phyloP scores from a whole-genome alignment of 2,888 invertebrate genomes.

The Brachyptera putata region DNA sequence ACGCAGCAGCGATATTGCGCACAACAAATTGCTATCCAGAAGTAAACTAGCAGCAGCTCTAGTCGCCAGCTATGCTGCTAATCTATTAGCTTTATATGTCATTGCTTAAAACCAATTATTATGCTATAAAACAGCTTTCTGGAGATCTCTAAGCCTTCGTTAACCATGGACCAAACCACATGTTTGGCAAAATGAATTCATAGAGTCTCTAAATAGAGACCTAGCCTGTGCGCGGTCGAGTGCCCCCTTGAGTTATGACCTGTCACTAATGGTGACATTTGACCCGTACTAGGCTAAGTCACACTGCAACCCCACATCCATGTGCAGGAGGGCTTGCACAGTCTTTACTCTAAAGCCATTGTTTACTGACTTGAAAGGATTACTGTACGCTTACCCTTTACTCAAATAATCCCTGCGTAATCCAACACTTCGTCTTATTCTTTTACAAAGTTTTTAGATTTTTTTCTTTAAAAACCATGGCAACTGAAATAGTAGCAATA shows the following conservation, averaged over 20 bases:
- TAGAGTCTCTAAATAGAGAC: not conserved
- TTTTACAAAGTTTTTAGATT: constrained; percentile 13
- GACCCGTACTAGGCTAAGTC: constrained; percentile 7
- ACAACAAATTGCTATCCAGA: no score
- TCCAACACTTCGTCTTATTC: constrained; percentile 21
- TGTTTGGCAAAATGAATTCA: no score
- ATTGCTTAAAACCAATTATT: no score
- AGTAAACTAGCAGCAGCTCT: no score
- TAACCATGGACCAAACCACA: no score
- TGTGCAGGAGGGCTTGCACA: no score
- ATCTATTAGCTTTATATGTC: no score
- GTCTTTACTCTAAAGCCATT: constrained; percentile 13
- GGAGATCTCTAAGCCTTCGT: no score
- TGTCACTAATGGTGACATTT: constrained; percentile 13
- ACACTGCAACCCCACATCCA: not conserved
- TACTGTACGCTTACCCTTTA: constrained; percentile 14
- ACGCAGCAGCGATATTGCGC: no score
- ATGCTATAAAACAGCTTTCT: no score
- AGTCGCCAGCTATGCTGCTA: no score
- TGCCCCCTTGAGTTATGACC: constrained; percentile 8
- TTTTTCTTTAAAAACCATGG: no score
- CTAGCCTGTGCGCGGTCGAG: not conserved
- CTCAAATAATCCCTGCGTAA: constrained; percentile 12
- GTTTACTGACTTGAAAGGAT: constrained; percentile 14
- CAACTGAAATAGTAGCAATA: not conserved